Evolutionary conservation across 2,888 invertebrate species (phyloP), one percentile per base, ranked within the genome.

Genomic region (Xestia sexstrigata): DNA sequence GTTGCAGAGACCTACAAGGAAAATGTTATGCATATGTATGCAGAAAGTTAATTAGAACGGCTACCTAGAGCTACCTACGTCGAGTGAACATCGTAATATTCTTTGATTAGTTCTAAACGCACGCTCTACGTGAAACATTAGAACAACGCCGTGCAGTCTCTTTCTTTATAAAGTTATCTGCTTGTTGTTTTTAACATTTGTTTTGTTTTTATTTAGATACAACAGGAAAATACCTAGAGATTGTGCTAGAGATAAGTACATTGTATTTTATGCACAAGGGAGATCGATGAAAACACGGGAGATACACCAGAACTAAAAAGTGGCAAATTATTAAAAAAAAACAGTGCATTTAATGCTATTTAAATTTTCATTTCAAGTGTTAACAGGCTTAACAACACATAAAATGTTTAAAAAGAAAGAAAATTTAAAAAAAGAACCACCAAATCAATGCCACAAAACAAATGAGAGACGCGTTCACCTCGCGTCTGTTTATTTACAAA

Each of bases 401-500:
- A 47, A 2, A 42, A 17, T 42, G 0, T 63, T 52, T 45, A 8
- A 17, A 17, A 13, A 7, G 7, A 45, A 67, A 55, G 35, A 65
- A 58, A 35, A 52, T 30, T 1, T 23, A 35, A 75, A 11, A 47
- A 6, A 71, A 74, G 15, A 30, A 52, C 15, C 35, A 39, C 13
- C 15, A 15, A 58, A 55, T 39, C 45, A 83, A 83, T 60, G 17
- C 45, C n/a, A 66, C 49, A 68, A 83, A 85, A 81, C 39, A 71
- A 82, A 79, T 35, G 42, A 73, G 58, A 66, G 45, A 72, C 70
- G 75, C 74, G 75, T 86, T 79, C 85, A 65, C 74, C 58, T 68
- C 47, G 62, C 65, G 35, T 82, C 81, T 76, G 87, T 86, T 86
- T 91, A 89, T 89, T 89, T 89, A 87, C 85, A 83, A 49, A 88